Evolutionary conservation across 2,888 invertebrate species (phyloP).

Genomic region (Rhimphoctona megacephalus): DNA sequence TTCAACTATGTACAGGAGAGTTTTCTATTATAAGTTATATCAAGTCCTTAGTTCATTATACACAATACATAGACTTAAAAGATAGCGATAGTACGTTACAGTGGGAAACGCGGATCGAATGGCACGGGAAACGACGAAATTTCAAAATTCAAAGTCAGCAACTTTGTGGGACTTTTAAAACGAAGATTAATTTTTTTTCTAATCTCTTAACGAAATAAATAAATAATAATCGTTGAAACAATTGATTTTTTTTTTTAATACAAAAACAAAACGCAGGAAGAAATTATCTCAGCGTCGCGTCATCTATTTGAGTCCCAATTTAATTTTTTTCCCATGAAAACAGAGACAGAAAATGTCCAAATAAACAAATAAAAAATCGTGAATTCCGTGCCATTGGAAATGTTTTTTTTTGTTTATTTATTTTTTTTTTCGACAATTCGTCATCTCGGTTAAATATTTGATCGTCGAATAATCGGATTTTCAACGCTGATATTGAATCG

Average conservation of each 20-base stretch:
- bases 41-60: slow-evolving; percentile 84
- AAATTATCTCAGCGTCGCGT: no score
- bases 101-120: slow-evolving; percentile 74
- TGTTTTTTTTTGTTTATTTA: background rate
- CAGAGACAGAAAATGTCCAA: slow-evolving; percentile 11
- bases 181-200: background rate
- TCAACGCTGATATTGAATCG: slow-evolving; percentile 72
- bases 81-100: slow-evolving; percentile 78
- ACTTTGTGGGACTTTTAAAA: background rate
- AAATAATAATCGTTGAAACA: background rate
- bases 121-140: slow-evolving; percentile 73
- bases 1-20: slow-evolving; percentile 83
- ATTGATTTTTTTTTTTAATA: background rate
- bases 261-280: no score
- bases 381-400: slow-evolving; percentile 73
- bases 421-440: slow-evolving; percentile 53
- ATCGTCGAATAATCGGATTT: slow-evolving; percentile 68
- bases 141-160: background rate
- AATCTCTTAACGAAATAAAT: background rate
- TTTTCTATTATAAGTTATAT: slow-evolving; percentile 80
- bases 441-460: slow-evolving; percentile 66
- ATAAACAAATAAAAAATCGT: slow-evolving; percentile 58
- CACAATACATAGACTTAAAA: slow-evolving; percentile 84
- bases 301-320: background rate
- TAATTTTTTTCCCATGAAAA: background rate